phyloP scores from a whole-genome alignment of 2,797 vertebrate genomes.

The Artibeus lituratus region DNA sequence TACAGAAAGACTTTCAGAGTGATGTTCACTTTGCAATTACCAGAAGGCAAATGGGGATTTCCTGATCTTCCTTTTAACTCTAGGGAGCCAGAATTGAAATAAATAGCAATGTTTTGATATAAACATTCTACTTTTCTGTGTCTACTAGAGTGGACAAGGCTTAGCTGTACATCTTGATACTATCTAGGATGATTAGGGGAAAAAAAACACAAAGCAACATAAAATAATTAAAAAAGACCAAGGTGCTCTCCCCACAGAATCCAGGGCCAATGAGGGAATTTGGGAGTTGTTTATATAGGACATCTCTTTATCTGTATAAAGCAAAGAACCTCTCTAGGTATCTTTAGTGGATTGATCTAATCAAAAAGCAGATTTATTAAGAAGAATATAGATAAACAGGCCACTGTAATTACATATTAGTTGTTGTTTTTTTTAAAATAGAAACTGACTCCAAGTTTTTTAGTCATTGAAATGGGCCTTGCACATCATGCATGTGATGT shows the following conservation, averaged over 20 bases:
- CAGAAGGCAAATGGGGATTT: background rate
- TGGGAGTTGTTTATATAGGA: conserved; percentile 27
- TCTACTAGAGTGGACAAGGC: background rate
- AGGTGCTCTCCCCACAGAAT: conserved; percentile 51
- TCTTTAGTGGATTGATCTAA: conserved; percentile 37
- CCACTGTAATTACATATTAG: conserved; percentile 78
- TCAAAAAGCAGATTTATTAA: conserved; percentile 56
- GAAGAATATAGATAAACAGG: conserved; percentile 67
- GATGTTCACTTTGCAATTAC: background rate
- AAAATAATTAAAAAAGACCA: conserved; percentile 48
- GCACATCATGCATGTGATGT: conserved; percentile 81
- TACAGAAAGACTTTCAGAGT: background rate
- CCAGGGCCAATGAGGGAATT: conserved; percentile 30
- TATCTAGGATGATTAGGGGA: background rate
- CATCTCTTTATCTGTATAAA: conserved; percentile 27
- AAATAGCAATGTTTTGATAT: background rate
- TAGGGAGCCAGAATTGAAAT: background rate
- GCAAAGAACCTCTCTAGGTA: conserved; percentile 49
- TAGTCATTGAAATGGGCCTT: conserved; percentile 79
- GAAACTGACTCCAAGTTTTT: conserved; percentile 81
- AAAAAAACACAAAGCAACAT: conserved; percentile 10
- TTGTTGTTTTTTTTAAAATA: conserved; percentile 62
- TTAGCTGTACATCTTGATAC: background rate
- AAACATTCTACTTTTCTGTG: background rate
- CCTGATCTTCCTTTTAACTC: background rate